Percentiles rank a stretch among this genome's conserved stretches.
These are phyloP conservation scores for Cerastis rubricosa DNA, from an alignment of 2,888 invertebrate genomes.

Conservation along the genomic window DNA sequence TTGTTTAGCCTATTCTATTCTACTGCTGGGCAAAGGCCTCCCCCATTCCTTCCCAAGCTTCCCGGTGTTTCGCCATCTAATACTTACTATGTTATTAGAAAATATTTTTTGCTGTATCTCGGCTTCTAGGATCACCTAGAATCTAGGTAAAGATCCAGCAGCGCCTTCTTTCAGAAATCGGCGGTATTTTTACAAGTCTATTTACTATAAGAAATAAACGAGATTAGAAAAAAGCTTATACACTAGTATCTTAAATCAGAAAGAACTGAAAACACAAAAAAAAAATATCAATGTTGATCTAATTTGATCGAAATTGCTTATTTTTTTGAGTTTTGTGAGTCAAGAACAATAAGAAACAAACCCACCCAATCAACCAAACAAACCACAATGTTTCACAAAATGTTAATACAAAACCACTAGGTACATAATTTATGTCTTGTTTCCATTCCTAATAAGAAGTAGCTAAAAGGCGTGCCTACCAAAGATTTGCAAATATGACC, in stretches of 20 bases:
- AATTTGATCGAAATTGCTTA: neutral
- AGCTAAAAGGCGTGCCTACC: constrained; percentile 25
- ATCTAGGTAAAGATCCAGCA: neutral
- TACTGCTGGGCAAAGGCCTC: too few species aligned
- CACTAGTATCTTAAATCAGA: neutral
- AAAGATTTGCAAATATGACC: constrained; percentile 43
- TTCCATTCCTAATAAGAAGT: constrained; percentile 35
- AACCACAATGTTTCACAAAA: neutral
- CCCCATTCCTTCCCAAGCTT: too few species aligned
- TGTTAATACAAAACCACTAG: constrained; percentile 16
- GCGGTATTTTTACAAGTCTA: neutral
- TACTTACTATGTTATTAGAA: neutral
- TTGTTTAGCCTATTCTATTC: too few species aligned
- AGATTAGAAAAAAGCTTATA: neutral
- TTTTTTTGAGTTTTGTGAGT: too few species aligned
- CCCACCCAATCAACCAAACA: neutral
- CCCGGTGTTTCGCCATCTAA: too few species aligned
- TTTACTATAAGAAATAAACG: neutral
- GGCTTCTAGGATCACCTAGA: neutral
- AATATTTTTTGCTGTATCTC: neutral
- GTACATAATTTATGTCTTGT: constrained; percentile 38
- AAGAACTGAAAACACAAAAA: neutral
- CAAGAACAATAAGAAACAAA: neutral
- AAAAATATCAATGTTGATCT: too few species aligned
- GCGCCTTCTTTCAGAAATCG: neutral